These are phyloP conservation scores for Ceryle rudis DNA, from an alignment of 2,797 vertebrate species.

Conservation along the genomic window DNA sequence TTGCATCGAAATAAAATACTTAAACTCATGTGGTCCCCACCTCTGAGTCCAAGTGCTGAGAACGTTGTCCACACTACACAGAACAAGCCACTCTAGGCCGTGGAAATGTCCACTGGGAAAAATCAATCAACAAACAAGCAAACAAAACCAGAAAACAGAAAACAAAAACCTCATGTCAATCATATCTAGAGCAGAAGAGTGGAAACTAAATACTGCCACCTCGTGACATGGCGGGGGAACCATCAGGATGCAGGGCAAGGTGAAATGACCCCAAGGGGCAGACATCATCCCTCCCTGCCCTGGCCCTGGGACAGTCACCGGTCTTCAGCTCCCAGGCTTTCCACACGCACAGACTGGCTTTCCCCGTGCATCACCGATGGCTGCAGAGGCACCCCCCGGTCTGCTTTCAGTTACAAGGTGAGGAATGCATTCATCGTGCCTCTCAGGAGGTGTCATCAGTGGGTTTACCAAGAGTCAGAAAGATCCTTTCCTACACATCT, in stretches of 20 bases:
- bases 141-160: too few species aligned
- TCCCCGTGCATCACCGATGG: rapidly evolving
- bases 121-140: neutral
- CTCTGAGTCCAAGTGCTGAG: neutral
- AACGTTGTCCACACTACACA: too few species aligned
- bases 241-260: rapidly evolving
- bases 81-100: rapidly evolving
- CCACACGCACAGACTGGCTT: rapidly evolving
- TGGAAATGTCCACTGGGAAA: neutral
- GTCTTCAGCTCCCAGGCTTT: neutral
- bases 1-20: neutral
- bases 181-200: rapidly evolving
- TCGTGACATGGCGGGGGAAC: rapidly evolving
- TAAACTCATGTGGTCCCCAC: rapidly evolving
- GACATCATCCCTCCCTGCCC: rapidly evolving
- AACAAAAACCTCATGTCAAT: too few species aligned
- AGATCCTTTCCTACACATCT: neutral
- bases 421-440: neutral
- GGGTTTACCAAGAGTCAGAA: neutral
- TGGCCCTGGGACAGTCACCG: rapidly evolving
- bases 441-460: neutral
- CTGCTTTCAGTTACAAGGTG: neutral
- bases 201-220: neutral
- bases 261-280: rapidly evolving
- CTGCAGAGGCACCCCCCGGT: rapidly evolving